Evolutionary conservation across 2,113 vertebrate genomes (phyloP), one percentile per base, ranked within the genome.

Genomic region (Trogon melanurus): DNA sequence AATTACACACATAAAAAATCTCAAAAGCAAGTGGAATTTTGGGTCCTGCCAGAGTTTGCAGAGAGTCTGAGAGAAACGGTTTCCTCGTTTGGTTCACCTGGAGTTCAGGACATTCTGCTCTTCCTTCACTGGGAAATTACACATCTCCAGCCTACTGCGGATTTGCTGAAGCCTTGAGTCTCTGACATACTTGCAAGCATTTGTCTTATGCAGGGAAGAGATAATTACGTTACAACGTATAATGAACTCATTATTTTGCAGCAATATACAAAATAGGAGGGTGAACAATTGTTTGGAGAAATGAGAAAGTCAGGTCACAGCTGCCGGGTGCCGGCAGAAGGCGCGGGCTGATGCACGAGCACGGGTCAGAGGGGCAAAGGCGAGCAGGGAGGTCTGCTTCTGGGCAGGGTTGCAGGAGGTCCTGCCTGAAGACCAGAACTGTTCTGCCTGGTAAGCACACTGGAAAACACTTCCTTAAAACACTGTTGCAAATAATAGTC

Each of bases 401-500:
- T 69, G 76, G 57, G 26, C 45, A 47, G 53, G n/a, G 65, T 83
- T 70, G 44, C 2, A 0, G 41, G 38, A 96, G 57, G 54, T 88
- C 71, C 70, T 87, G 83, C 82, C 69, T 88, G 9, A 70, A 88
- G 44, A 84, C 29, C 60, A 85, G 79, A 86, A 45, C 65, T 86
- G 53, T 41, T 91, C 93, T 96, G 90, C 48, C 45, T 84, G 74
- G 64, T 72, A 50, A 94, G 82, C 45, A 69, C 36, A 58, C 41
- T 81, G 45, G 82, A 89, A 89, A 96, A 87, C 83, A 93, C 60
- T 90, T 94, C 90, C 86, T 95, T 88, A 60, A 94, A 96, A 96
- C 79, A 90, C 65, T 92, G 75, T 82, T 89, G 66, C 91, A 89
- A 93, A 94, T 91, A 95, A 89, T 32, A 88, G 70, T 69, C 57